Evolutionary conservation across 2,797 vertebrate genomes (phyloP).

Genomic region (Calcarius lapponicus): DNA sequence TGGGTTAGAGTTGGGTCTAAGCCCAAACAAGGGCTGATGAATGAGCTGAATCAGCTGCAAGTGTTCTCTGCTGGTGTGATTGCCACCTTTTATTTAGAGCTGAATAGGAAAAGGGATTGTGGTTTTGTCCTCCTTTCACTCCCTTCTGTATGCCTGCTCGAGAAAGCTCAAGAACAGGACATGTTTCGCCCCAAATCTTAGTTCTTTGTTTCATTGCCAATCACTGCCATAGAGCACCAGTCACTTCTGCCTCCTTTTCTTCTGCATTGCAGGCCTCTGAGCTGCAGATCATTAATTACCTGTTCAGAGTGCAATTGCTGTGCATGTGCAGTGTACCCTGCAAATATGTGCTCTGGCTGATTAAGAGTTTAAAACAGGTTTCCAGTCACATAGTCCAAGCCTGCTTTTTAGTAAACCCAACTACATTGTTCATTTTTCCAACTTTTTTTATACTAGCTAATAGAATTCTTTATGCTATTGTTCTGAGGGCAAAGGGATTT

Average conservation of each 20-base stretch:
- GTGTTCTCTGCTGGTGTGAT: background rate
- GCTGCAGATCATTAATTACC: background rate
- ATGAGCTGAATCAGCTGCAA: conserved; percentile 28
- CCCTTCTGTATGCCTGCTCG: background rate
- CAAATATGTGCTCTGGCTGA: background rate
- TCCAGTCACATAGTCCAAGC: background rate
- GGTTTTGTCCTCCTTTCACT: background rate
- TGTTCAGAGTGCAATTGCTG: background rate
- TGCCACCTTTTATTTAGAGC: background rate
- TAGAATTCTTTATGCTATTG: background rate
- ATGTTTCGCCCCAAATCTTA: background rate
- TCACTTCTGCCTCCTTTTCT: background rate
- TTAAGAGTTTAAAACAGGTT: background rate
- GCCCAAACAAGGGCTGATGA: conserved; percentile 12
- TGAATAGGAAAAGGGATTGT: background rate
- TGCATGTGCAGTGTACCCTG: background rate
- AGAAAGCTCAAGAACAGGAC: background rate
- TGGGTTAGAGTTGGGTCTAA: background rate
- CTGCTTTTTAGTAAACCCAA: background rate
- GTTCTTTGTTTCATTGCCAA: background rate
- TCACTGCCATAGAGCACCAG: background rate
- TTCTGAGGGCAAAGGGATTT: background rate
- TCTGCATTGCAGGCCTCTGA: background rate
- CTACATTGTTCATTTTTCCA: background rate
- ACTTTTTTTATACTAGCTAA: background rate